Conservation (phyloP, 2,888 invertebrate genomes). For the Lasius platythorax region DNA sequence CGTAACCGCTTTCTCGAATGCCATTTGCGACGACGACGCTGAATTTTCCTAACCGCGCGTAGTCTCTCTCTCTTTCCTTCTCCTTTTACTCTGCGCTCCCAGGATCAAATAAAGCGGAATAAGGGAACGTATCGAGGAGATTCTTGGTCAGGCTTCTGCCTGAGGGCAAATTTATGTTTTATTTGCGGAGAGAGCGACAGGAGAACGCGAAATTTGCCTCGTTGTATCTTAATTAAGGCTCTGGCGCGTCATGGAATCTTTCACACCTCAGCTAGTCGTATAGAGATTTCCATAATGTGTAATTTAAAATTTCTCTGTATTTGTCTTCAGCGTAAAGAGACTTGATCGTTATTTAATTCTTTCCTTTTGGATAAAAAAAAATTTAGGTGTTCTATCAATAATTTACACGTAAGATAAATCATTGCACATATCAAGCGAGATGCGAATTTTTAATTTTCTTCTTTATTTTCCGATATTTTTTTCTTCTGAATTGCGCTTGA, state of each 20-base stretch:
- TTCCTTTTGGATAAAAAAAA: neutral
- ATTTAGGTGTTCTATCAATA: slow-evolving; percentile 25
- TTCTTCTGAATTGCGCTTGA: neutral
- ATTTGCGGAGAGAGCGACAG: too few species aligned
- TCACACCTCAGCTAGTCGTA: neutral
- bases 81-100: neutral
- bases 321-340: neutral
- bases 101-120: slow-evolving; percentile 4
- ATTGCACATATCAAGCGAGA: neutral
- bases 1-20: slow-evolving; percentile 29
- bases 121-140: neutral
- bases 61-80: neutral
- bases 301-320: neutral
- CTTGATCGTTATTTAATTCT: neutral
- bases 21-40: neutral
- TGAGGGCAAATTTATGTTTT: neutral
- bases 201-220: neutral
- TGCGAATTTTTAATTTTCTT: neutral
- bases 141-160: neutral
- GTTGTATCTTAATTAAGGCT: slow-evolving; percentile 18
- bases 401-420: neutral
- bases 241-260: neutral
- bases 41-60: neutral
- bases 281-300: neutral
- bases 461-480: neutral